Conservation (phyloP, 2,113 vertebrate species). For the Melanotaenia duboulayi region DNA sequence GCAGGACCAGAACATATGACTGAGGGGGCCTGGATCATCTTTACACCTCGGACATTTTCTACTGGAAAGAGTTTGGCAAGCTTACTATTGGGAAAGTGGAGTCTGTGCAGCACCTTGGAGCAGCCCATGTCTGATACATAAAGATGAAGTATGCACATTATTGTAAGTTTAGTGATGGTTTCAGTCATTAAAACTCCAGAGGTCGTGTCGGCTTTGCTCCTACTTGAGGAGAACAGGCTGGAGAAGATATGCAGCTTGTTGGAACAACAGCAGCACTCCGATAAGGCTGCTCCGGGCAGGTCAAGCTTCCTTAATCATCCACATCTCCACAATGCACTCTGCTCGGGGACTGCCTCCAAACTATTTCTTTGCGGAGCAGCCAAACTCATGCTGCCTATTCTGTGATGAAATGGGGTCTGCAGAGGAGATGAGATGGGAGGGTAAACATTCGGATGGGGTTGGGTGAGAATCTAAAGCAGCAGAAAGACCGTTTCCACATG, state of each 20-base stretch:
- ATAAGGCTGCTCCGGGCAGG: slow-evolving; percentile 12
- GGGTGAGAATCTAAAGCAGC: slow-evolving; percentile 32
- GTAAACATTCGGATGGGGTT: slow-evolving; percentile 58
- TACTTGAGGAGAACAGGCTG: no score
- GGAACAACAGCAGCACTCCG: slow-evolving; percentile 4
- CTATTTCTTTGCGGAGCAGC: neutral
- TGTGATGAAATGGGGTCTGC: slow-evolving; percentile 1
- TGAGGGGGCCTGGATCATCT: no score
- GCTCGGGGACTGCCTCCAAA: slow-evolving; percentile 2
- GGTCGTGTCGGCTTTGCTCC: no score
- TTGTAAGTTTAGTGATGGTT: no score
- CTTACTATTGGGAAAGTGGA: no score
- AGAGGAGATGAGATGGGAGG: slow-evolving; percentile 23
- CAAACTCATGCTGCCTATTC: neutral
- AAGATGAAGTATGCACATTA: no score
- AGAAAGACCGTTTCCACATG: slow-evolving; percentile 60
- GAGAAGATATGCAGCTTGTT: neutral
- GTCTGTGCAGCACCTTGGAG: no score
- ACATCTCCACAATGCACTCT: neutral
- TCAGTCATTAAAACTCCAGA: no score
- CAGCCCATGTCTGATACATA: no score
- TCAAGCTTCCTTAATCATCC: slow-evolving; percentile 15
- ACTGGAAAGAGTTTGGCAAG: no score
- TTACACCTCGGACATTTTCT: no score
- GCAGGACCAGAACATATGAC: no score